Base-by-base conservation (phyloP, 1,140 invertebrate genomes). In the Hyles euphorbiae region DNA sequence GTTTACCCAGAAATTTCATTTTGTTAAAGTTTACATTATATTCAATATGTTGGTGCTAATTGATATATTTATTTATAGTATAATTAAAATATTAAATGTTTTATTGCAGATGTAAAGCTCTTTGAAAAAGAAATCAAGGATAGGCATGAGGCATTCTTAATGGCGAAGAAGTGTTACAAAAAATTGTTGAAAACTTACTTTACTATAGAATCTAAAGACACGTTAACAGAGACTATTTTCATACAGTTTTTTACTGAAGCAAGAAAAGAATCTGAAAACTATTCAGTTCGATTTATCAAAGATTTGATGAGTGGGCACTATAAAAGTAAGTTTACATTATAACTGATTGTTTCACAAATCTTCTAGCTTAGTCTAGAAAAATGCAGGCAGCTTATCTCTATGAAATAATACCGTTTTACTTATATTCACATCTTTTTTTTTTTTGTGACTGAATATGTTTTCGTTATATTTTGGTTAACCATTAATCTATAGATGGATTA, bases 81-180 rank as follows among this genome's bases (percentile, higher is more conserved):
- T 48, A 5, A 48, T n/a, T 48, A 1, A 40, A 48, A 11, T 47
- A 8, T 47, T 47, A 22, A 34, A 58, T 55, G 34, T 58, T 63
- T 56, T 56, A 49, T 83, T 81, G 6, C 69, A 88, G 85, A 87
- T 69, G 81, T 84, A 58, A 85, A 83, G 70, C 58, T 85, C 12
- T 61, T 88, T 36, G 65, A 74, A 11, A 72, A 83, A 65, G 78
- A 85, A 73, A 74, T 88, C 6, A 87, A 81, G 65, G 78, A 87
- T 60, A 85, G 76, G 22, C 83, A 88, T 74, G 85, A 88, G 70
- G 82, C 85, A 54, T 87, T 83, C 68, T 64, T 88, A 50, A 83
- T 79, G 76, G 81, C 83, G 6, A 87, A 82, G 58, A 88, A 84
- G 57, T 77, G 67, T 63, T 85, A 83, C 44, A 88, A 85, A 52